Conservation (phyloP, 2,888 invertebrate genomes). For the Panopea generosa region DNA sequence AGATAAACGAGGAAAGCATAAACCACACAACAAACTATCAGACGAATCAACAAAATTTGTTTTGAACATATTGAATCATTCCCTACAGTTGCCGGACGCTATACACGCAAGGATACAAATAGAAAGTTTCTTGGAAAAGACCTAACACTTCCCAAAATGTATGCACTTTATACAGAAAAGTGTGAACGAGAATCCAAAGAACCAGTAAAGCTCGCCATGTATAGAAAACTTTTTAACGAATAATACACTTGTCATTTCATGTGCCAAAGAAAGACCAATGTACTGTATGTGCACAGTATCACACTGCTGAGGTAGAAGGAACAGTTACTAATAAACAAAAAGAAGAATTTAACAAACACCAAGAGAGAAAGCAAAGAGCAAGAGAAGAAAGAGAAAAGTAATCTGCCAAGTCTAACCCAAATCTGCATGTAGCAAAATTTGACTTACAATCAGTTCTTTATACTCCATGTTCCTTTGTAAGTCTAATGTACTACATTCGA, state of each 20-base stretch:
- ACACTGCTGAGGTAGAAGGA: conserved; percentile 14
- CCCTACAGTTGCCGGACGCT: conserved; percentile 47
- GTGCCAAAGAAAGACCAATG: conserved; percentile 58
- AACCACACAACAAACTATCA: not conserved
- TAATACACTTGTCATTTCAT: conserved; percentile 49
- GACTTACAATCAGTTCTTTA: too few species aligned
- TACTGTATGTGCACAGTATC: conserved; percentile 35
- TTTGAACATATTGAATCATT: conserved; percentile 43
- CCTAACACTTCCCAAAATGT: conserved; percentile 17
- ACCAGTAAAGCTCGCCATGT: not conserved
- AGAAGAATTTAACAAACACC: too few species aligned
- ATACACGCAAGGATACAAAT: conserved; percentile 41
- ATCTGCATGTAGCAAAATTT: too few species aligned
- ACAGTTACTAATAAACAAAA: conserved; percentile 8
- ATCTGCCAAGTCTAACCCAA: too few species aligned
- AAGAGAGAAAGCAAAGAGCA: too few species aligned
- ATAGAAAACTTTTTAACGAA: conserved; percentile 36
- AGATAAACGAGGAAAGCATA: conserved; percentile 15
- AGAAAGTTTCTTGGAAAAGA: conserved; percentile 26
- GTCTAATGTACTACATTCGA: too few species aligned
- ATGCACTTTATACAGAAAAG: conserved; percentile 32
- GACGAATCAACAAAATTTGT: conserved; percentile 18
- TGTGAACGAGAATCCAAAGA: not conserved
- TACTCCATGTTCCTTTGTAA: too few species aligned
- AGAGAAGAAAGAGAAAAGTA: too few species aligned